Conservation (phyloP, 2,797 vertebrate species). For the Percopsis omiscomaycus region DNA sequence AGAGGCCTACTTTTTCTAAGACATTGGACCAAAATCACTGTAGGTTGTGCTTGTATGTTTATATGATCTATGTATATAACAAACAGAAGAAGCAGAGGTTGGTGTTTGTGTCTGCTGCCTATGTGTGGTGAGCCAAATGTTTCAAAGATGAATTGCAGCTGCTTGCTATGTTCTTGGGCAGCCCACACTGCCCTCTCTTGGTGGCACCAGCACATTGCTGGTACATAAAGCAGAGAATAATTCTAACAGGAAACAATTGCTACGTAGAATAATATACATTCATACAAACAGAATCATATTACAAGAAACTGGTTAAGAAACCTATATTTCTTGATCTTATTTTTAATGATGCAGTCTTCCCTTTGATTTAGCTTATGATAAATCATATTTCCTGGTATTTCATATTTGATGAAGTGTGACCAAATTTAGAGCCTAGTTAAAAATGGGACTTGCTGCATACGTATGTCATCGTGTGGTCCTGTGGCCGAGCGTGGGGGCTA, state of each 20-base stretch:
- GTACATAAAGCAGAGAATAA: neutral
- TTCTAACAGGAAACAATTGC: too few species aligned
- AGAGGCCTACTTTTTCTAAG: constrained; percentile 40
- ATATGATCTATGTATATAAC: constrained; percentile 59
- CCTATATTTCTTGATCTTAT: too few species aligned
- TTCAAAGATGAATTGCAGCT: constrained; percentile 56
- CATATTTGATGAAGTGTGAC: constrained; percentile 68
- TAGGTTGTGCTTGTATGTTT: constrained; percentile 29
- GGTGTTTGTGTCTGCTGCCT: constrained; percentile 31
- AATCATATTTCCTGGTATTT: constrained; percentile 54
- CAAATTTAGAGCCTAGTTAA: constrained; percentile 50
- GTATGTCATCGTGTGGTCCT: constrained; percentile 62
- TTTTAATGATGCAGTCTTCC: constrained; percentile 7
- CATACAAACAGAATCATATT: too few species aligned
- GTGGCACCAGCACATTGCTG: constrained; percentile 47
- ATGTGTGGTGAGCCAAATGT: constrained; percentile 65
- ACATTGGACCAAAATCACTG: constrained; percentile 51
- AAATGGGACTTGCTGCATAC: constrained; percentile 44
- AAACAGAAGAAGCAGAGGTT: constrained; percentile 48
- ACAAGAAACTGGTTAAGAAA: too few species aligned
- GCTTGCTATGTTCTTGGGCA: constrained; percentile 61
- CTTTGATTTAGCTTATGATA: constrained; percentile 36
- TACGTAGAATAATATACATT: too few species aligned
- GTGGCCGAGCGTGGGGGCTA: constrained; percentile 44
- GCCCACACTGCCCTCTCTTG: constrained; percentile 83